Evolutionary conservation across 2,797 vertebrate genomes (phyloP).

Genomic region (Sebastes umbrosus): DNA sequence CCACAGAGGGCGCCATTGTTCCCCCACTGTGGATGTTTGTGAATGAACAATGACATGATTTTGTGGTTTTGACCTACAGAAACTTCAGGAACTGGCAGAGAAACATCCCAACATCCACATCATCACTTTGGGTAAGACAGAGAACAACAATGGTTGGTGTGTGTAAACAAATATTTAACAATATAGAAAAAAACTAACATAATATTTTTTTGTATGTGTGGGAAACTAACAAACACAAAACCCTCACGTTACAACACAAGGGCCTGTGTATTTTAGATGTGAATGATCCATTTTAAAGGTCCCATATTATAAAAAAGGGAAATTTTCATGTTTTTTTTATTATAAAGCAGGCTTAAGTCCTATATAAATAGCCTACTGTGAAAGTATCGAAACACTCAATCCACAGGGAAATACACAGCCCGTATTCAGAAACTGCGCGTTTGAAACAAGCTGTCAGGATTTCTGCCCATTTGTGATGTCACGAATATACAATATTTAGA

Average conservation of each 20-base stretch:
- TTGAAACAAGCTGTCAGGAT: too few relatives aligned
- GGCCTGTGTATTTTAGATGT: background rate
- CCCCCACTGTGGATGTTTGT: background rate
- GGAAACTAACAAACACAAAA: background rate
- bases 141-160: background rate
- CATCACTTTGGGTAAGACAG: constrained; percentile 67
- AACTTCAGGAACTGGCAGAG: constrained; percentile 72
- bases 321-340: too few relatives aligned
- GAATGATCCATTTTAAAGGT: background rate
- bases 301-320: too few relatives aligned
- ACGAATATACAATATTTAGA: too few relatives aligned
- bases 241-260: background rate
- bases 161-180: background rate
- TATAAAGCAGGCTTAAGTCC: too few relatives aligned
- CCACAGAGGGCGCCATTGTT: background rate
- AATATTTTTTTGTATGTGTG: too few relatives aligned
- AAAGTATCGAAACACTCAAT: too few relatives aligned
- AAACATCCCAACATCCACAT: constrained; percentile 70
- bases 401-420: too few relatives aligned
- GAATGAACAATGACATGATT: background rate
- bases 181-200: background rate
- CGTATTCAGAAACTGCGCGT: too few relatives aligned
- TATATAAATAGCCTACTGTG: too few relatives aligned
- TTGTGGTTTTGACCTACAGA: constrained; percentile 44
- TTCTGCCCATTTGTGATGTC: too few relatives aligned